These are phyloP conservation scores for Lytechinus variegatus DNA, from an alignment of 35 echinoderm and acorn worm genomes.

Conservation along the genomic window DNA sequence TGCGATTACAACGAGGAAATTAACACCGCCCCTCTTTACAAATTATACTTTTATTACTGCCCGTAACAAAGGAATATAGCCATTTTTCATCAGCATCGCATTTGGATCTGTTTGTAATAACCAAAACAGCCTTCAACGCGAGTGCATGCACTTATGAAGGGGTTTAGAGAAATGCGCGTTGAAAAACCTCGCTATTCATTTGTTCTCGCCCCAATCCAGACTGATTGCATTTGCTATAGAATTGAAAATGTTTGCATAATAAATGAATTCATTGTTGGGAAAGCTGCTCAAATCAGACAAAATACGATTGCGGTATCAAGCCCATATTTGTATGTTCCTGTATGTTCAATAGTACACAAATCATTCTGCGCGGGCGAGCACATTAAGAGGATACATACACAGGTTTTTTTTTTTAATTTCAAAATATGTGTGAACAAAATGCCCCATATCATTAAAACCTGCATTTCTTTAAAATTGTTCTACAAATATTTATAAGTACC, in stretches of 20 bases:
- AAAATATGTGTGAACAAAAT: too few species aligned
- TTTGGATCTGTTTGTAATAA: not conserved
- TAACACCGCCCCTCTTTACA: not conserved
- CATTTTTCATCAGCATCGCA: not conserved
- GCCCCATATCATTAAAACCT: too few species aligned
- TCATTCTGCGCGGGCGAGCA: too few species aligned
- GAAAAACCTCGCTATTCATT: too few species aligned
- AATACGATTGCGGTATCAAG: too few species aligned
- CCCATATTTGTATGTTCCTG: too few species aligned
- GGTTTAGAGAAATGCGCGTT: too few species aligned
- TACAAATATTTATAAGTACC: too few species aligned
- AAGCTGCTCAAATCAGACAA: not conserved
- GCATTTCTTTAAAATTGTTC: too few species aligned
- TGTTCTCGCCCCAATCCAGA: not conserved
- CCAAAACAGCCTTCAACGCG: not conserved
- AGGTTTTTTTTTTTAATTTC: too few species aligned
- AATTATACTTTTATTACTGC: not conserved
- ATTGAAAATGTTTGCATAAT: not conserved
- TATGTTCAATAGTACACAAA: too few species aligned
- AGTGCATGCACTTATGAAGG: not conserved
- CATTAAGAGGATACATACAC: too few species aligned
- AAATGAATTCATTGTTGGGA: not conserved
- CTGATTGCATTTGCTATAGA: not conserved
- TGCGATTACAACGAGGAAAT: not conserved
- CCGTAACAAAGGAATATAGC: not conserved